phyloP scores from a whole-genome alignment of 2,888 invertebrate genomes.

The Eutolmus rufibarbis region DNA sequence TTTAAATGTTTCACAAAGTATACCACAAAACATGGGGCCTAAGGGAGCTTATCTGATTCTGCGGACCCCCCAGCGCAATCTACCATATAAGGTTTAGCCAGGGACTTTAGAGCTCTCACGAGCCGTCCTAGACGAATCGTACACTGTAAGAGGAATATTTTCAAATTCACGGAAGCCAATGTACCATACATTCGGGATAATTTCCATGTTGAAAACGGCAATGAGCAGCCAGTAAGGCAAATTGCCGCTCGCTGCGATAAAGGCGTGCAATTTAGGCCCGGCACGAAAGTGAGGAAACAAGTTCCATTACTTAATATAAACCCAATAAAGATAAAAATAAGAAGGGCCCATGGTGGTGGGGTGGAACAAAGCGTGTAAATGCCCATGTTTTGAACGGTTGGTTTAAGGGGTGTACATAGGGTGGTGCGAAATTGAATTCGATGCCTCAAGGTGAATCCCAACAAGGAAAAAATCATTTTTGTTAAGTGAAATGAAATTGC shows the following conservation, averaged over 20 bases:
- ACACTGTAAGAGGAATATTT: not conserved
- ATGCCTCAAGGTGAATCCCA: constrained; percentile 36
- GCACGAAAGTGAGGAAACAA: constrained; percentile 21
- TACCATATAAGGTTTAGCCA: not conserved
- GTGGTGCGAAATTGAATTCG: constrained; percentile 31
- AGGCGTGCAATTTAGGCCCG: constrained; percentile 16
- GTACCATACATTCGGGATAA: not conserved
- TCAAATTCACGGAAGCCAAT: not conserved
- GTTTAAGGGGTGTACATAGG: not conserved
- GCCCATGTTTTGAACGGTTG: not conserved
- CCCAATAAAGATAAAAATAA: constrained; percentile 38
- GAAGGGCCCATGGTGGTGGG: not conserved
- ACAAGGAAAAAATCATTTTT: constrained; percentile 32
- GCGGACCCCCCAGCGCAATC: not conserved
- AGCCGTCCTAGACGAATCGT: not conserved
- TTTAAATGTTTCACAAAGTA: not conserved
- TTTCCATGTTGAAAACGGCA: not conserved
- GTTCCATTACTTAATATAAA: constrained; percentile 41
- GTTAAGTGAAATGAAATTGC: constrained; percentile 41
- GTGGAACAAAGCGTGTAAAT: constrained; percentile 29
- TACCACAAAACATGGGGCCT: not conserved
- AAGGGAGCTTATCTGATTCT: not conserved
- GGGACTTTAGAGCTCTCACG: not conserved
- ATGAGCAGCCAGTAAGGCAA: not conserved
- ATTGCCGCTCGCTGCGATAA: constrained; percentile 15